Base-by-base conservation (phyloP, 1,140 invertebrate species). In the Holotrichia oblita region DNA sequence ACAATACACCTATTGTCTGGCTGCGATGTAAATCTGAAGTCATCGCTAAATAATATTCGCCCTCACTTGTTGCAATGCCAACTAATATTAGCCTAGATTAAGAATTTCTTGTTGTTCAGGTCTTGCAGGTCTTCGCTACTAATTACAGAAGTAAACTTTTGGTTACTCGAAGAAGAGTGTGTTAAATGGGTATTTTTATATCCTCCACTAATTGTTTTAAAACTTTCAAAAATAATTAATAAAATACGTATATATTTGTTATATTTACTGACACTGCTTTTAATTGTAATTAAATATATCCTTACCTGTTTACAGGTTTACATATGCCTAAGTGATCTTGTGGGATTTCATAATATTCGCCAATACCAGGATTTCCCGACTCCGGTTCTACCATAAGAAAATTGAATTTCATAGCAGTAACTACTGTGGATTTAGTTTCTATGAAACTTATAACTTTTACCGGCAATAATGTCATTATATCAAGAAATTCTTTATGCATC, bases 251-350 rank as follows among this genome's bases (percentile, higher is more conserved):
- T n/a, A n/a, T n/a, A n/a, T n/a, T n/a, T n/a, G n/a, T n/a, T n/a
- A n/a, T n/a, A n/a, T n/a, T n/a, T n/a, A n/a, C n/a, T n/a, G n/a
- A n/a, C n/a, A n/a, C n/a, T n/a, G n/a, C n/a, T n/a, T 10, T 41
- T 6, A 41, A 41, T 6, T 10, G 6, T 10, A 41, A 41, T 41
- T 41, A 41, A 41, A 41, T 41, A 41, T 6, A 41, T 48, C 78
- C 77, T 69, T 80, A 91, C 89, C 90, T 90, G 76, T 90, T 92
- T 7, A 89, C 89, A 73, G 94, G 94, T 85, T 96, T 96, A 85
- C 95, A 96, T 83, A 95, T 94, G 17, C 91, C 91, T 73, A 95
- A 87, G 88, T 96, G 94, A 87, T 95, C 91, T 44, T 92, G 89
- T 6, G 92, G 90, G 78, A 95, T 88, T 82, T 92, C 89, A 85